Evolutionary conservation across 2,888 invertebrate genomes (phyloP).

Genomic region (Lacanobia wlatinum): DNA sequence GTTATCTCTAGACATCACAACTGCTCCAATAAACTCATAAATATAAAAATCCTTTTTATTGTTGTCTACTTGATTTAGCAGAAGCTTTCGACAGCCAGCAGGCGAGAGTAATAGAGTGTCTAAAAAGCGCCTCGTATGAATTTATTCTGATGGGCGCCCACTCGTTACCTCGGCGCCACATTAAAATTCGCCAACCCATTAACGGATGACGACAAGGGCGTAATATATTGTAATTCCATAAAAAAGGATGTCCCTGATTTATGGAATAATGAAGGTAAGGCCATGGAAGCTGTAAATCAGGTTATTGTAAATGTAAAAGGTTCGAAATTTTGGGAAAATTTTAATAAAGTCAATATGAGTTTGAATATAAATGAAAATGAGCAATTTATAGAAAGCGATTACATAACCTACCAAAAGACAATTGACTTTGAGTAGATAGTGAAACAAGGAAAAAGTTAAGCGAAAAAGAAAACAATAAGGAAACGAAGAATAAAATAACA

Average conservation of each 20-base stretch:
- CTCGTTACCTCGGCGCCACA: slow-evolving; percentile 59
- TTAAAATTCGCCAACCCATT: slow-evolving; percentile 74
- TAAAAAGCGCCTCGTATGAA: slow-evolving; percentile 61
- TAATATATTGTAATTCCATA: slow-evolving; percentile 62
- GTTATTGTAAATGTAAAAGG: slow-evolving; percentile 55
- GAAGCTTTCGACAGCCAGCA: slow-evolving; percentile 39
- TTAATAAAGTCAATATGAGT: slow-evolving; percentile 21
- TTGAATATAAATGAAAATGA: slow-evolving; percentile 13
- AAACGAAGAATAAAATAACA: slow-evolving; percentile 6
- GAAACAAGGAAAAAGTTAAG: slow-evolving; percentile 1
- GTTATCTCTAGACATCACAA: slow-evolving; percentile 15
- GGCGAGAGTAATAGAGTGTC: slow-evolving; percentile 51
- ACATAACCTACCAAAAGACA: not conserved
- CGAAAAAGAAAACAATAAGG: not conserved
- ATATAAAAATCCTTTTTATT: slow-evolving; percentile 17
- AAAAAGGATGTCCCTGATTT: slow-evolving; percentile 63
- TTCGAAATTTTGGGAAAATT: slow-evolving; percentile 30
- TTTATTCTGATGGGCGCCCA: slow-evolving; percentile 61
- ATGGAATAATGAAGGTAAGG: slow-evolving; percentile 50
- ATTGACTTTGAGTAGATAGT: not conserved
- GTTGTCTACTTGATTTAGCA: slow-evolving; percentile 31
- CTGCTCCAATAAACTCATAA: not conserved
- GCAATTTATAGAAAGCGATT: not conserved
- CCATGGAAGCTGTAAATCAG: slow-evolving; percentile 52
- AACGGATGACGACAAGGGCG: slow-evolving; percentile 61